Evolutionary conservation across 1,140 invertebrate species (phyloP).

Genomic region (Drosophila ficusphila): DNA sequence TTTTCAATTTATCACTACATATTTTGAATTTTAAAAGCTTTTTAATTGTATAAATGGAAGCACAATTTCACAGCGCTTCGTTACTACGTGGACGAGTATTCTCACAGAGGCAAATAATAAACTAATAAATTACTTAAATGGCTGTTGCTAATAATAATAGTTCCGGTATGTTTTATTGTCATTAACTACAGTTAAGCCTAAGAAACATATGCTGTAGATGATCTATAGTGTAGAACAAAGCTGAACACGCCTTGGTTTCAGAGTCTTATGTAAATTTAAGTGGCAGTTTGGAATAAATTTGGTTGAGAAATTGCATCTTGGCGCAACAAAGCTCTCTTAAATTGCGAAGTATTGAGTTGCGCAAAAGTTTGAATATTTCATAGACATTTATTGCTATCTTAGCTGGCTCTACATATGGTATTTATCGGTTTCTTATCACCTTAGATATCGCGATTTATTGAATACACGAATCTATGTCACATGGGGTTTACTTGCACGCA

Average conservation of each 20-base stretch:
- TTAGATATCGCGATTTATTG: not conserved
- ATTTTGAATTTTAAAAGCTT: no score
- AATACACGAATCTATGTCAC: not conserved
- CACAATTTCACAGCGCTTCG: no score
- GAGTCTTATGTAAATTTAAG: slow-evolving; percentile 1
- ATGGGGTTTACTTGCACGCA: not conserved
- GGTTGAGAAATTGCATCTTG: not conserved
- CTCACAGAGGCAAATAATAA: no score
- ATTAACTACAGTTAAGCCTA: not conserved
- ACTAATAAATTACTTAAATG: no score
- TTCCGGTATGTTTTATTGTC: no score
- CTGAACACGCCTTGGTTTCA: not conserved
- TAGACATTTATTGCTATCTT: not conserved
- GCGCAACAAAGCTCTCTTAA: not conserved
- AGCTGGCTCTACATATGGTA: not conserved
- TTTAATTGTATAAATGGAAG: no score
- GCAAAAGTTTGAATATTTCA: not conserved
- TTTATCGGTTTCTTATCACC: slow-evolving; percentile 7
- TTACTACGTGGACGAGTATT: no score
- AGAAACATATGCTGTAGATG: not conserved
- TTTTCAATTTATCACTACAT: no score
- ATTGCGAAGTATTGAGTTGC: not conserved
- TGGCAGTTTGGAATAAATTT: slow-evolving; percentile 8
- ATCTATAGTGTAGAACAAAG: no score
- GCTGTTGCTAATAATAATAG: no score